Evolutionary conservation across 2,113 vertebrate species (phyloP), one percentile per base, ranked within the genome.

Genomic region (Myanophis thanlyinensis): DNA sequence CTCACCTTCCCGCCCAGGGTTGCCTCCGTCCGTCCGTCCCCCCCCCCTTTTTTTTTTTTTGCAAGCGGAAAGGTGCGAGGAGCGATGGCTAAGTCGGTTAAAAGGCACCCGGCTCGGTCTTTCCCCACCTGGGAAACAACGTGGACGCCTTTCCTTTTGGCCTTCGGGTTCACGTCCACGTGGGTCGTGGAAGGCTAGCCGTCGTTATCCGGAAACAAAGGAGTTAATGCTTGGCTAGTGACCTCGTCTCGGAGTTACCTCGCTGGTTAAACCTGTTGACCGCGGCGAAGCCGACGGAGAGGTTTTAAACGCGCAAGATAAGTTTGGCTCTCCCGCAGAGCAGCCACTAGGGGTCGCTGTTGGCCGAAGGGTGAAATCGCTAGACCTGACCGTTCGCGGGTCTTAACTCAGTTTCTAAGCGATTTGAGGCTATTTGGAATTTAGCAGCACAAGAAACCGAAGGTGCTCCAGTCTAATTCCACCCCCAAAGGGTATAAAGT

Each of bases 271-370:
- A 85, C 93, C 90, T 88, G 40, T 44, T 49, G 62, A 44, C 44
- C 62, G 44, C 22, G 15, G 59, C 3, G 89, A 35, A 84, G 22
- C 4, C 30, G 13, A 2, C 44, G 11, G 89, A 5, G 53, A 40
- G 46, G 30, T 25, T 25, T 73, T 27, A 30, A 49, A 67, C 3
- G 1, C 56, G 90, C 80, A 48, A 56, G 86, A 89, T 91, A 94
- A 93, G 91, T 88, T 93, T 93, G 89, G 93, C 3, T 52, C n/a
- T 51, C 8, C 92, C 47, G 80, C 88, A 95, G 73, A 95, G 73
- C 91, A 89, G 92, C 97, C 97, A 94, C 97, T 97, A 98, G 97
- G 96, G 97, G 97, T 95, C 95, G 97, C 97, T 98, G 97, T 97
- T 97, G 97, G 93, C 97, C 91, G 97, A 95, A 94, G 91, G 94